Evolutionary conservation across 2,113 vertebrate genomes (phyloP).

Genomic region (Prochilodus magdalenae): DNA sequence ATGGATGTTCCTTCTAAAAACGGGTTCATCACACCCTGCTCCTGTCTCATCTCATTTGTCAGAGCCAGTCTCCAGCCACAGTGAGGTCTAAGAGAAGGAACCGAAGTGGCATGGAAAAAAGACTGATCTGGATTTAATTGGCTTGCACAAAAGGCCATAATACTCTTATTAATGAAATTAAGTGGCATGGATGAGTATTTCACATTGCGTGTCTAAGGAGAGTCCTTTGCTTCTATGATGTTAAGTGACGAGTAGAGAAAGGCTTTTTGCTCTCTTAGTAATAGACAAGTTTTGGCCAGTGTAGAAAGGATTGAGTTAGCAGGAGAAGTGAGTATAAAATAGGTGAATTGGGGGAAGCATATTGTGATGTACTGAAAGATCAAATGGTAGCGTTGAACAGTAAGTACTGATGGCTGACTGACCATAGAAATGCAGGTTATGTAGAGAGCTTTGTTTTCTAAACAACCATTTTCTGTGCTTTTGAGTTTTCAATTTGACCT

Average conservation of each 20-base stretch:
- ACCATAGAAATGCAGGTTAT: too few species aligned
- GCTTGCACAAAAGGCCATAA: not conserved
- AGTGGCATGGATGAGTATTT: slow-evolving; percentile 1
- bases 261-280: slow-evolving; percentile 1
- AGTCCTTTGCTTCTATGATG: too few species aligned
- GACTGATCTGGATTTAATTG: not conserved
- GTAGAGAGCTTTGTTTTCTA: not conserved
- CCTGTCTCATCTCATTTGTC: slow-evolving; percentile 26
- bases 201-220: not conserved
- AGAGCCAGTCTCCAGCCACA: slow-evolving; percentile 25
- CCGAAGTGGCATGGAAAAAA: not conserved
- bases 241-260: not conserved
- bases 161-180: slow-evolving; percentile 19
- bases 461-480: not conserved
- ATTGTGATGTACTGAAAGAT: not conserved
- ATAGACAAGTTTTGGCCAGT: not conserved
- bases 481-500: not conserved
- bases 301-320: not conserved
- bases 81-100: not conserved
- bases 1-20: slow-evolving; percentile 45
- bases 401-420: too few species aligned
- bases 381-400: too few species aligned
- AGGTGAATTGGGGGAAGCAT: not conserved
- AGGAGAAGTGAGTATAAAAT: not conserved
- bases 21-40: slow-evolving; percentile 34